Conservation (phyloP, 2,888 invertebrate genomes). For the Ischnus inquisitorius region DNA sequence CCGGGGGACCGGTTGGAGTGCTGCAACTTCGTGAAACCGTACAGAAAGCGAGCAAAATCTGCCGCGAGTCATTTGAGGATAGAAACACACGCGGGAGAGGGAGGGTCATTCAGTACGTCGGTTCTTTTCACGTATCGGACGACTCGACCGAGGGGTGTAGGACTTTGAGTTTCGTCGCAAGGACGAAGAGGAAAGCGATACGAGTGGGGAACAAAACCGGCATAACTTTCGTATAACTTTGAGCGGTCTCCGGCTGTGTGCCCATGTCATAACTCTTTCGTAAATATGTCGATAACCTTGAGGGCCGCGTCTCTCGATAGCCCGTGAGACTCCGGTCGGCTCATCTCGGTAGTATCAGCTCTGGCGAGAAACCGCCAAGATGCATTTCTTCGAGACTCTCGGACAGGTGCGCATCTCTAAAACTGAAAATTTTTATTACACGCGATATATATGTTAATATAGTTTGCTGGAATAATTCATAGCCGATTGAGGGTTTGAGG, state of each 20-base stretch:
- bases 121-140: conserved; percentile 1
- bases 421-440: not conserved
- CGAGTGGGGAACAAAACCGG: conserved; percentile 53
- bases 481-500: not conserved
- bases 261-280: conserved; percentile 69
- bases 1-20: conserved; percentile 33
- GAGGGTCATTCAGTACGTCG: conserved; percentile 10
- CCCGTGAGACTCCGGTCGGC: conserved; percentile 72
- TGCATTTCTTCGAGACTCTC: conserved; percentile 74
- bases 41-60: conserved; percentile 28
- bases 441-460: no score
- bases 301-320: conserved; percentile 75
- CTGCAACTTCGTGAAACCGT: conserved; percentile 19
- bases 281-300: conserved; percentile 83
- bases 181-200: conserved; percentile 66
- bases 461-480: not conserved
- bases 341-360: conserved; percentile 81
- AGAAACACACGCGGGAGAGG: not conserved
- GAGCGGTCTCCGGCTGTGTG: conserved; percentile 1
- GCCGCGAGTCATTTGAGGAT: conserved; percentile 16
- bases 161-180: conserved; percentile 52
- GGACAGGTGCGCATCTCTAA: conserved; percentile 38
- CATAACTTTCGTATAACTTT: conserved; percentile 39
- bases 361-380: conserved; percentile 76
- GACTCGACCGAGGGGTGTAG: conserved; percentile 19